A percentile compares a stretch with the other conserved stretches of the same genome.
Evolutionary conservation across 2,797 vertebrate species (phyloP).

Genomic region (Sebastolobus altivelis): DNA sequence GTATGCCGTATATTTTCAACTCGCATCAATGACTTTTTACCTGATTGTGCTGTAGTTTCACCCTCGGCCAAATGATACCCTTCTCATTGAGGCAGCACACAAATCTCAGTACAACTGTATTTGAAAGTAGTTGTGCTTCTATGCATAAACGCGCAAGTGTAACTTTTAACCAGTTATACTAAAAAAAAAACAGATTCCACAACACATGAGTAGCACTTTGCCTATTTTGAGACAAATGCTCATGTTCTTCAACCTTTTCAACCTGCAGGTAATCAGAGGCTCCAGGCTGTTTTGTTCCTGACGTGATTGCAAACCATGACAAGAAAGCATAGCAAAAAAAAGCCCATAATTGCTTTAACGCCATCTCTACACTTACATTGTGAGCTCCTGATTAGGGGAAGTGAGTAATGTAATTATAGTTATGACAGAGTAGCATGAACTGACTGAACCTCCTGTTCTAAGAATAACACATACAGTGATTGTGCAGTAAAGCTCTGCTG

Average conservation of each 20-base stretch:
- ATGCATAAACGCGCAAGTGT: background rate
- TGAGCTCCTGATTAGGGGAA: constrained; percentile 55
- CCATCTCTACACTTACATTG: constrained; percentile 32
- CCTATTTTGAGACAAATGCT: constrained; percentile 48
- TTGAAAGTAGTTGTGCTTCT: background rate
- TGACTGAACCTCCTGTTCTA: constrained; percentile 52
- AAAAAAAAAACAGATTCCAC: constrained; percentile 32
- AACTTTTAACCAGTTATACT: constrained; percentile 12
- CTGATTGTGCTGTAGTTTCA: background rate
- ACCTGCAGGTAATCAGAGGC: constrained; percentile 58
- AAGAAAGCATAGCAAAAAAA: constrained; percentile 31
- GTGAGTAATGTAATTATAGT: constrained; percentile 62
- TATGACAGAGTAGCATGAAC: constrained; percentile 38
- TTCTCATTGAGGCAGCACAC: background rate
- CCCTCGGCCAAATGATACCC: background rate
- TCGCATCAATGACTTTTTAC: background rate
- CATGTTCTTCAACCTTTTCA: constrained; percentile 38
- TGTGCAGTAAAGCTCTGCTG: constrained; percentile 52
- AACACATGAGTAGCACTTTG: background rate
- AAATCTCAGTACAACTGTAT: background rate
- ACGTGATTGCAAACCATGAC: constrained; percentile 49
- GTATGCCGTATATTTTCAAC: background rate
- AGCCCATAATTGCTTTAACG: constrained; percentile 42
- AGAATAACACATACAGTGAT: constrained; percentile 69
- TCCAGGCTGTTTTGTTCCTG: constrained; percentile 57